Base-by-base conservation (phyloP, 53 echinoderm and acorn worm species). In the Mesocentrotus franciscanus region DNA sequence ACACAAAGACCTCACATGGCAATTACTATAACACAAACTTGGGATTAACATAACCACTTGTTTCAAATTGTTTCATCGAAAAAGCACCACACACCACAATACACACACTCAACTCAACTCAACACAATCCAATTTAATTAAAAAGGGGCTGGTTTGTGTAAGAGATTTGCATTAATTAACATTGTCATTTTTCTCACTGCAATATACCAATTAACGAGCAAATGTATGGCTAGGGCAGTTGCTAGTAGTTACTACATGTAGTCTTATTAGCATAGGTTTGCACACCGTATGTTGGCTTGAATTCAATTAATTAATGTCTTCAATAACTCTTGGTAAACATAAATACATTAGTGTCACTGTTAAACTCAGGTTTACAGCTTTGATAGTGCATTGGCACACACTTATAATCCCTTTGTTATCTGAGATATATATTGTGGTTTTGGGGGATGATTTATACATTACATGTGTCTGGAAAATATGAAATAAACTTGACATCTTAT, bases 81-180 rank as follows among this genome's bases (percentile, higher is more conserved):
- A 42, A 39, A 39, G 8, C 18, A 39, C 22, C 22, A 81, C 36
- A 13, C 18, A 6, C 10, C 9, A 18, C 8, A 81, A 10, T 42
- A 81, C 81, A 18, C 22, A 81, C n/a, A 27, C 76, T 14, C 33
- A 14, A 33, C 29, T 9, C 30, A 29, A 74, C 29, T 74, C 84
- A 36, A 84, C 58, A 59, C 87, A 56, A 58, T 17, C 57, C 27
- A 85, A 8, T 58, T 87, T 87, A 87, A 87, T 87, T 87, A 87
- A 87, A 87, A 87, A 57, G 57, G 56, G 56, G 56, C 12, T 58
- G 56, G 87, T 87, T 87, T 87, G 87, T 87, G 2, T 16, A n/a
- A 26, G 11, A 87, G 87, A 87, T 58, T 87, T 87, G 87, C 87
- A 87, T 87, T 87, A 58, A 87, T 87, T 58, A 87, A 87, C 27